Conservation (phyloP, 2,797 vertebrate genomes). For the Rhabdomys pumilio region DNA sequence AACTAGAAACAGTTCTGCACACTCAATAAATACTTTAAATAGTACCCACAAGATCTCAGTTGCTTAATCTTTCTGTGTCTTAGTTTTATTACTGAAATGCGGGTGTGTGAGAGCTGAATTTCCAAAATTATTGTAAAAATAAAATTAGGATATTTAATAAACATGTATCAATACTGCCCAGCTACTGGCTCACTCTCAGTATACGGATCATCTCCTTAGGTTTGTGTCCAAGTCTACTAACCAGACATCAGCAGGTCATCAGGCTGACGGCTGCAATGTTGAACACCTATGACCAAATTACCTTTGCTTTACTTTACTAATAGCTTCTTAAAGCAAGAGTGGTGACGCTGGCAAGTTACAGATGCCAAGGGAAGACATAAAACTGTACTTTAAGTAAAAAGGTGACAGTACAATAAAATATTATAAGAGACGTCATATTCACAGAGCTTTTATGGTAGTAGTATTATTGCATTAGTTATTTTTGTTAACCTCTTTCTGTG, state of each 20-base stretch:
- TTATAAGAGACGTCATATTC: background rate
- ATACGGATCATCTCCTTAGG: background rate
- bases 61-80: background rate
- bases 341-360: background rate
- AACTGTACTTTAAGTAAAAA: background rate
- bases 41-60: background rate
- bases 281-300: background rate
- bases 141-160: constrained; percentile 36
- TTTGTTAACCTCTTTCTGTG: background rate
- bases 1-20: background rate
- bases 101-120: background rate
- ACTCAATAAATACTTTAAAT: constrained; percentile 38
- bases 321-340: background rate
- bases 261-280: background rate
- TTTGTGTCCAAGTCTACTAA: background rate
- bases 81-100: constrained; percentile 21
- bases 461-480: background rate
- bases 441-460: background rate
- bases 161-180: background rate
- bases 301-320: constrained; percentile 9
- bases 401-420: background rate
- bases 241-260: background rate
- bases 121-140: constrained; percentile 56
- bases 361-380: background rate
- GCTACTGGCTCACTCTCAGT: background rate